phyloP scores from a whole-genome alignment of 2,113 vertebrate genomes.

The Nothobranchius kuhntae region DNA sequence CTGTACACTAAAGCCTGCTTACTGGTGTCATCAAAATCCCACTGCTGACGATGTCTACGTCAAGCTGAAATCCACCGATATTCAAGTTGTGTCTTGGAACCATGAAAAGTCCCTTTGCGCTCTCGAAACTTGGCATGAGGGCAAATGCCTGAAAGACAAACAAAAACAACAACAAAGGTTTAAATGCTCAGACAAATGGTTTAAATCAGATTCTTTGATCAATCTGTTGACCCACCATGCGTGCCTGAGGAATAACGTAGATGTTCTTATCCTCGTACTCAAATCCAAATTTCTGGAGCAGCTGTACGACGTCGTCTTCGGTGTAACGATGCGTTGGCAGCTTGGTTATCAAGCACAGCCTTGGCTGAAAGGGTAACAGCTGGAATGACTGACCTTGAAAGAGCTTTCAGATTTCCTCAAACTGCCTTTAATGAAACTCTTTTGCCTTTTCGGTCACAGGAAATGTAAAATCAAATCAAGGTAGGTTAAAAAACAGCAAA shows the following conservation, averaged over 20 bases:
- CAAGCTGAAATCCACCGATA: neutral
- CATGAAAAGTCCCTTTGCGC: fast-evolving
- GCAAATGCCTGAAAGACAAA: conserved; percentile 43
- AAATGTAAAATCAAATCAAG: too few species aligned
- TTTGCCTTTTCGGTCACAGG: too few species aligned
- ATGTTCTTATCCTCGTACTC: neutral
- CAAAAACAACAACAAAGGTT: neutral
- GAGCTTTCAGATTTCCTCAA: too few species aligned
- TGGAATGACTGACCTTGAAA: too few species aligned
- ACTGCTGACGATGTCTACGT: neutral
- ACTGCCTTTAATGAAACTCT: too few species aligned
- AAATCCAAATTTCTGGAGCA: conserved; percentile 35
- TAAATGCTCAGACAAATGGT: neutral
- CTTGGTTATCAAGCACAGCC: conserved; percentile 8
- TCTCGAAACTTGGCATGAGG: fast-evolving
- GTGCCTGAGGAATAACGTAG: conserved; percentile 33
- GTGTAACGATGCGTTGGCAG: conserved; percentile 48
- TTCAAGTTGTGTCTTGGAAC: fast-evolving
- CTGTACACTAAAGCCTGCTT: neutral
- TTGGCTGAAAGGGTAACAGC: fast-evolving
- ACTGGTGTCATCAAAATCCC: conserved; percentile 18
- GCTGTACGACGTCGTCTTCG: neutral
- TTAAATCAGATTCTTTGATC: neutral
- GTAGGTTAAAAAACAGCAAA: too few species aligned
- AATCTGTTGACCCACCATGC: conserved; percentile 29